Evolutionary conservation across 2,113 vertebrate species (phyloP).

Genomic region (Galbula dea): DNA sequence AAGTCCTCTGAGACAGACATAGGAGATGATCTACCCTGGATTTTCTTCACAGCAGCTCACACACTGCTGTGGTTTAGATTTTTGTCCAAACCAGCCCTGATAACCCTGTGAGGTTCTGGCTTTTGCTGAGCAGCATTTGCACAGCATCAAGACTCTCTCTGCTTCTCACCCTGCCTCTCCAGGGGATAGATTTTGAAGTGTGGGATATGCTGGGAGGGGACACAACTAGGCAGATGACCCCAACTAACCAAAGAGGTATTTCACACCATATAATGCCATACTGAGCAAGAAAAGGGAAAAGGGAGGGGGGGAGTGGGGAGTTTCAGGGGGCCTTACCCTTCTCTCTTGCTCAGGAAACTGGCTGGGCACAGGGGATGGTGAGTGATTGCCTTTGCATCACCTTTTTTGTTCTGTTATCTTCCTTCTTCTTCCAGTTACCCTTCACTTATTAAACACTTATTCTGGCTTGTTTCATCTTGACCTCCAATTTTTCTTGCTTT

Average conservation of each 20-base stretch:
- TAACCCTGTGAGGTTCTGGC: background rate
- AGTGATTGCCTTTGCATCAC: background rate
- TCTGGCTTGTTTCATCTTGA: background rate
- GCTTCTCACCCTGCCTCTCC: background rate
- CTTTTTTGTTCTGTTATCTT: background rate
- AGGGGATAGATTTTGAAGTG: background rate
- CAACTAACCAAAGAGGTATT: background rate
- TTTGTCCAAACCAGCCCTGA: background rate
- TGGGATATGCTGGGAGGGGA: accelerated
- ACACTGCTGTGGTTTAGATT: background rate
- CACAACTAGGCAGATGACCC: background rate
- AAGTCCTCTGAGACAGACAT: background rate
- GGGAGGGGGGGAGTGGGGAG: background rate
- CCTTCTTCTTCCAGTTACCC: background rate
- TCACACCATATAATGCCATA: background rate
- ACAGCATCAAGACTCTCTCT: background rate
- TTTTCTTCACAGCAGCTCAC: background rate
- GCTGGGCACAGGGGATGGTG: background rate
- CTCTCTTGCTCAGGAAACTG: background rate
- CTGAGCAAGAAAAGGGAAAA: background rate
- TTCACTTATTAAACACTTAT: background rate
- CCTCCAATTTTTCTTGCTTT: background rate
- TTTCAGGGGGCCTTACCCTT: background rate
- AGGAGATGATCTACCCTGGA: background rate
- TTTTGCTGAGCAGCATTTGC: background rate